A percentile compares a stretch with the other conserved stretches of the same genome.
Conservation (phyloP, 2,888 invertebrate species). For the Acrobasis suavella region DNA sequence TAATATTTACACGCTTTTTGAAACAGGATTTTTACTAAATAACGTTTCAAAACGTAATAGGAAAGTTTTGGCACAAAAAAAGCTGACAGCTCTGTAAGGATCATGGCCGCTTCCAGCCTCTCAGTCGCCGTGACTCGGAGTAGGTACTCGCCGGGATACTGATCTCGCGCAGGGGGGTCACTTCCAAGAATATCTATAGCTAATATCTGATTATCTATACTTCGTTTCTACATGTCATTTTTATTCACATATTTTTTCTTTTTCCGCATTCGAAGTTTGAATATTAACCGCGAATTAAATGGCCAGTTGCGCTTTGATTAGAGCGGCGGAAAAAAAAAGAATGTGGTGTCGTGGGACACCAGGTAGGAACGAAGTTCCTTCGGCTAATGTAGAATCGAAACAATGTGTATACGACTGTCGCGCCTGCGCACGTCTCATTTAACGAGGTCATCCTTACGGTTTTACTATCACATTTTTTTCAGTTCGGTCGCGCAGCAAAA, state of each 20-base stretch:
- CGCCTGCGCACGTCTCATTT: no score
- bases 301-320: slow-evolving; percentile 5
- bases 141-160: slow-evolving; percentile 24
- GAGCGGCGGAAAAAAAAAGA: neutral
- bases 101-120: slow-evolving; percentile 1
- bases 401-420: no score
- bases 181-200: slow-evolving; percentile 31
- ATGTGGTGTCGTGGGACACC: no score
- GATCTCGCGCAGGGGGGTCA: slow-evolving; percentile 36
- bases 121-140: neutral
- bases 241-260: slow-evolving; percentile 19
- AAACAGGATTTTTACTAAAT: no score
- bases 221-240: slow-evolving; percentile 22
- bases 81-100: neutral
- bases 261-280: slow-evolving; percentile 17
- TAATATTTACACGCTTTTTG: no score
- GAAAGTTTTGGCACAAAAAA: neutral
- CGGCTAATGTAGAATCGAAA: no score
- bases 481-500: no score
- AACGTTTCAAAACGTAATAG: neutral
- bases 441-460: no score
- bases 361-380: no score
- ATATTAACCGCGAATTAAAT: slow-evolving; percentile 1
- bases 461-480: no score
- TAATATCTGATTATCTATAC: slow-evolving; percentile 31